A percentile compares a stretch with the other conserved stretches of the same genome.
phyloP scores from a whole-genome alignment of 2,888 invertebrate species.

The Aphodius sticticus region DNA sequence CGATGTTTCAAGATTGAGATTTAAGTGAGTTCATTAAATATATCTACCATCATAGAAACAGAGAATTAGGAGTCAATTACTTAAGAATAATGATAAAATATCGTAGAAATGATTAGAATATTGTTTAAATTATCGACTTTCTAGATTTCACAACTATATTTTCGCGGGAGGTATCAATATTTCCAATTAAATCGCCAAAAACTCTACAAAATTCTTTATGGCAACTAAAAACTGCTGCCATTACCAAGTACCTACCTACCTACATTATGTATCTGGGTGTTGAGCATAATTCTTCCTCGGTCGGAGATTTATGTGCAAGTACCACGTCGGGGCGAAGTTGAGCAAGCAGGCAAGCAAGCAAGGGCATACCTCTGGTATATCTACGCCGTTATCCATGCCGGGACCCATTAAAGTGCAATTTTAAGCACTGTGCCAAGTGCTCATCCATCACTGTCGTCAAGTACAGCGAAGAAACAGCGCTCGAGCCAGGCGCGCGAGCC shows the following conservation, averaged over 20 bases:
- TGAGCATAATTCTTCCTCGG: neutral
- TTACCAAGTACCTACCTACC: neutral
- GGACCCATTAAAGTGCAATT: constrained; percentile 23
- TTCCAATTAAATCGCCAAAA: too few species aligned
- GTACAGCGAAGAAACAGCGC: constrained; percentile 16
- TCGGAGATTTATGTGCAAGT: neutral
- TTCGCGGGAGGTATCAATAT: too few species aligned
- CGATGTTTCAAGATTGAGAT: too few species aligned
- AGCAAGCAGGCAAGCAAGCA: neutral
- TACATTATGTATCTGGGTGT: neutral
- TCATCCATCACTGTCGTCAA: constrained; percentile 21
- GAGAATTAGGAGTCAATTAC: too few species aligned
- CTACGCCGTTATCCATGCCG: constrained; percentile 5
- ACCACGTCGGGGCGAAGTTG: neutral
- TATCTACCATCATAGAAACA: too few species aligned
- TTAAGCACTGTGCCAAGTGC: constrained; percentile 18
- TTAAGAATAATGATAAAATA: too few species aligned
- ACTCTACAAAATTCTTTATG: too few species aligned
- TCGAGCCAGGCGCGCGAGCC: neutral
- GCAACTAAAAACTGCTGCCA: neutral
- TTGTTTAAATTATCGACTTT: too few species aligned
- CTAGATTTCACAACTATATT: too few species aligned
- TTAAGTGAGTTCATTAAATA: too few species aligned
- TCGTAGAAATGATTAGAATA: too few species aligned
- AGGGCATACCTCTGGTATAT: neutral